Conservation (phyloP, 2,797 vertebrate species). For the Gymnocypris eckloni region DNA sequence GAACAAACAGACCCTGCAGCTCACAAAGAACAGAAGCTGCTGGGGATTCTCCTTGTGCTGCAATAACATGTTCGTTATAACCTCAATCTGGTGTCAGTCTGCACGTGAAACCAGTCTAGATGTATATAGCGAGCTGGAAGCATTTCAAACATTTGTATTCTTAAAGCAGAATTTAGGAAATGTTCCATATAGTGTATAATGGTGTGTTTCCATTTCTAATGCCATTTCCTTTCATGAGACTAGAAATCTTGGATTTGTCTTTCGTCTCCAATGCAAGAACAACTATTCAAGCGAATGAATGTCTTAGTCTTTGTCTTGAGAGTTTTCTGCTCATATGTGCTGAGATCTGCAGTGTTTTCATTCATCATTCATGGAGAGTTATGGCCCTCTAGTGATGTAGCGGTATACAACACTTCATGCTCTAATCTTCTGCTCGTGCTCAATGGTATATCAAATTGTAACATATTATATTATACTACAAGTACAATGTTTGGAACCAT, state of each 20-base stretch:
- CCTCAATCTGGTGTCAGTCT: background rate
- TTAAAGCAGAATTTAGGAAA: background rate
- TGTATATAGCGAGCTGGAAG: background rate
- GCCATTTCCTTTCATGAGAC: background rate
- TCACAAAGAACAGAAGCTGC: too few species aligned
- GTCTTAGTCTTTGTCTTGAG: slow-evolving; percentile 6
- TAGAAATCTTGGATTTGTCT: background rate
- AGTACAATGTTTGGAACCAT: too few species aligned
- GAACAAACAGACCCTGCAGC: background rate
- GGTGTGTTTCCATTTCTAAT: background rate
- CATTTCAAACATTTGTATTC: background rate
- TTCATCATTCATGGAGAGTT: background rate
- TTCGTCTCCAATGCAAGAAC: background rate
- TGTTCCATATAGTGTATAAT: background rate
- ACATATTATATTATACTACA: too few species aligned
- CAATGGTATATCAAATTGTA: too few species aligned
- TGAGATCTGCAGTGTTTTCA: background rate
- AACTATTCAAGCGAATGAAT: background rate
- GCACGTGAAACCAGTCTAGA: background rate
- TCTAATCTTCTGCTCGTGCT: background rate
- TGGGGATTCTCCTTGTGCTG: background rate
- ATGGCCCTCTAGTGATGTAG: background rate
- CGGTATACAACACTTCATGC: background rate
- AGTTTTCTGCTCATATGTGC: background rate
- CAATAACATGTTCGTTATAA: slow-evolving; percentile 52